These are phyloP conservation scores for Apamea sordens DNA, from an alignment of 2,888 invertebrate species.

Conservation along the genomic window DNA sequence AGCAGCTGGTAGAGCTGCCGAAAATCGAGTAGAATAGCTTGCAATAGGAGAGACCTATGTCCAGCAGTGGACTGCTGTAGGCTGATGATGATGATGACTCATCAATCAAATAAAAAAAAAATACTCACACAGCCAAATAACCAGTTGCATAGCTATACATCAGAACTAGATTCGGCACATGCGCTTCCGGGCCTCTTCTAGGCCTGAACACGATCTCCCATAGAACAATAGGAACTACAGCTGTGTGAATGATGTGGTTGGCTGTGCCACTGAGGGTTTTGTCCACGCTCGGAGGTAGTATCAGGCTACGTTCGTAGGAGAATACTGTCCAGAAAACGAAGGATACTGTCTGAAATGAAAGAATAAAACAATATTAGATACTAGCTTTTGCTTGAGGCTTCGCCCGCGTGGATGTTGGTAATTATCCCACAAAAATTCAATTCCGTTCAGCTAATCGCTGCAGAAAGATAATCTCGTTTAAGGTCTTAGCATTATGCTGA, in stretches of 20 bases:
- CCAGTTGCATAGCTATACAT: slow-evolving; percentile 18
- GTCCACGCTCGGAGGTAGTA: slow-evolving; percentile 66
- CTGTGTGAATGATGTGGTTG: slow-evolving; percentile 72
- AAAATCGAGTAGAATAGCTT: too few relatives aligned
- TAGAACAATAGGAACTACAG: slow-evolving; percentile 63
- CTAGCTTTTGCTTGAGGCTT: too few relatives aligned
- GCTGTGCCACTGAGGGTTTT: slow-evolving; percentile 53
- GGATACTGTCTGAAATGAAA: slow-evolving; percentile 68
- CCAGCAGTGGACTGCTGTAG: too few relatives aligned
- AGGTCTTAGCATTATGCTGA: too few relatives aligned
- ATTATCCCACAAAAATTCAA: too few relatives aligned
- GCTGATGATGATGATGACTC: neutral
- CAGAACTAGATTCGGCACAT: slow-evolving; percentile 19
- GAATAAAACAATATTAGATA: neutral
- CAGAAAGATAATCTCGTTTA: too few relatives aligned
- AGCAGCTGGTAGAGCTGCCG: too few relatives aligned
- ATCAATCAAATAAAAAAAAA: neutral
- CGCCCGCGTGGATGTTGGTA: too few relatives aligned
- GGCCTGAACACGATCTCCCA: slow-evolving; percentile 68
- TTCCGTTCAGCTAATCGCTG: too few relatives aligned
- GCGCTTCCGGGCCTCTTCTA: slow-evolving; percentile 7
- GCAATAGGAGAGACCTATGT: too few relatives aligned
- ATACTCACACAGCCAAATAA: slow-evolving; percentile 45
- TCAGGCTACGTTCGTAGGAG: slow-evolving; percentile 69
- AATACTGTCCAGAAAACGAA: slow-evolving; percentile 72